Evolutionary conservation across 2,888 invertebrate species (phyloP).

Genomic region (Urechis unicinctus): DNA sequence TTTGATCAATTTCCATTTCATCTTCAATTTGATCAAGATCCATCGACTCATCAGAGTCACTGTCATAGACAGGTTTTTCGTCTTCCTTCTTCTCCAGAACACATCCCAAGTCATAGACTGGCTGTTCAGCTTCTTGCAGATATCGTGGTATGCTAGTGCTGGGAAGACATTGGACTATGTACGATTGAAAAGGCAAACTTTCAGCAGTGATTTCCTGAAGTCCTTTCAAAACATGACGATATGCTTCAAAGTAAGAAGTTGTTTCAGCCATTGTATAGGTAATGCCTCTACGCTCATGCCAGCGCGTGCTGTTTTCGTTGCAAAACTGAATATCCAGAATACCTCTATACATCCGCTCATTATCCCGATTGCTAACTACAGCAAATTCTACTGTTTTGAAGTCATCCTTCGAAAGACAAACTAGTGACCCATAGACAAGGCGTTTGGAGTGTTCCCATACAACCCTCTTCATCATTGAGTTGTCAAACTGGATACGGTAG

Average conservation of each 20-base stretch:
- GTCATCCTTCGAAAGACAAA: conserved; percentile 64
- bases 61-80: too few relatives aligned
- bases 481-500: conserved; percentile 9
- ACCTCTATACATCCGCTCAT: conserved; percentile 17
- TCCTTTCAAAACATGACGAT: conserved; percentile 64
- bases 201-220: conserved; percentile 56
- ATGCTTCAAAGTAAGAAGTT: conserved; percentile 72
- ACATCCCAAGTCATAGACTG: not conserved
- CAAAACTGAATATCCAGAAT: conserved; percentile 33
- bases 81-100: too few relatives aligned
- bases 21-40: not conserved
- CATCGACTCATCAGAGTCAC: not conserved
- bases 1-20: not conserved
- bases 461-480: not conserved
- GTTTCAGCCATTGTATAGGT: conserved; percentile 62
- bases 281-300: too few relatives aligned
- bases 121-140: conserved; percentile 32
- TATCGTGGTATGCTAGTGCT: not conserved
- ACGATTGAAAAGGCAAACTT: conserved; percentile 63
- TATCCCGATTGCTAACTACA: conserved; percentile 60
- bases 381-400: conserved; percentile 66
- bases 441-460: conserved; percentile 55
- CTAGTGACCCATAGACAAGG: conserved; percentile 65
- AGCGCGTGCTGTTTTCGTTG: not conserved
- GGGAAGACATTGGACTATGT: conserved; percentile 55